Percentiles rank a stretch among this genome's conserved stretches.
These are phyloP conservation scores for Macquaria australasica DNA, from an alignment of 2,113 vertebrate genomes.

Conservation along the genomic window DNA sequence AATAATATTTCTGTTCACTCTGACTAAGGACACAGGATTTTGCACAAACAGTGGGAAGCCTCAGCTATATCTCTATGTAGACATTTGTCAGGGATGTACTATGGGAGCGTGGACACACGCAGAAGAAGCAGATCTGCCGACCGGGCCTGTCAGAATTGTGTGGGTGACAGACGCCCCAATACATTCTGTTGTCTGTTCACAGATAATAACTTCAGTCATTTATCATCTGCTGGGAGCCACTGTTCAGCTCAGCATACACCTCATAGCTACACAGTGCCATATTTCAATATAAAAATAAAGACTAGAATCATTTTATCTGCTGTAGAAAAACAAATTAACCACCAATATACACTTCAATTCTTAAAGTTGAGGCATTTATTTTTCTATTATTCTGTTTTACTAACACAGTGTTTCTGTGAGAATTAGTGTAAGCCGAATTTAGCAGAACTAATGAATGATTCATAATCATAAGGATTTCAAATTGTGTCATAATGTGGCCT, in stretches of 20 bases:
- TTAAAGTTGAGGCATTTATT: neutral
- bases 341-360: neutral
- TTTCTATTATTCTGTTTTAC: neutral
- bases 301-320: neutral
- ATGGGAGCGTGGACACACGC: neutral
- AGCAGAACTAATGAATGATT: neutral
- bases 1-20: constrained; percentile 13
- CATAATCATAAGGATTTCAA: neutral
- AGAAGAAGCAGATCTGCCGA: neutral
- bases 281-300: neutral
- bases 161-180: constrained; percentile 1
- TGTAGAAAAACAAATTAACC: neutral
- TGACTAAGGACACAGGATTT: neutral
- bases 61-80: neutral
- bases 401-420: neutral
- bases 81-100: neutral
- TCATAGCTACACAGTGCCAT: neutral
- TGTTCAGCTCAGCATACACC: neutral
- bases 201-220: neutral
- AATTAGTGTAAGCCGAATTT: neutral
- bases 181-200: neutral
- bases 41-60: neutral
- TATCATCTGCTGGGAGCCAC: neutral
- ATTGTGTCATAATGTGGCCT: neutral
- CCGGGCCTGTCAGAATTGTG: neutral